Evolutionary conservation across 2,888 invertebrate genomes (phyloP).

Genomic region (Gymnosoma rotundatum): DNA sequence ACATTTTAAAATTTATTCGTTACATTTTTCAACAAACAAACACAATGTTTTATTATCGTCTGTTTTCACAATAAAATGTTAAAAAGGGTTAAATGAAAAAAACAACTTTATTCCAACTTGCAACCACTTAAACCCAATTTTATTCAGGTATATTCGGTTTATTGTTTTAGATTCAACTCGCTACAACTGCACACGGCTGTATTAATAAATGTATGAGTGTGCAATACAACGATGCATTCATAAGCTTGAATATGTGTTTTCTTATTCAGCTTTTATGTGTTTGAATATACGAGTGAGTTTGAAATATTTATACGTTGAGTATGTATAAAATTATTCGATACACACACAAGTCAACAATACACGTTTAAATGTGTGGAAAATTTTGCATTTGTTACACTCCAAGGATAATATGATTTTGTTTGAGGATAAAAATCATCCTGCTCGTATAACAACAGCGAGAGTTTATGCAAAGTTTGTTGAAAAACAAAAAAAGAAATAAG

Average conservation of each 20-base stretch:
- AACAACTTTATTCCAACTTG: slow-evolving; percentile 49
- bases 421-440: slow-evolving; percentile 62
- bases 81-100: slow-evolving; percentile 9
- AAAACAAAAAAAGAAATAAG: slow-evolving; percentile 13
- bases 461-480: neutral
- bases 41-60: slow-evolving; percentile 18
- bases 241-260: neutral
- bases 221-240: slow-evolving; percentile 23
- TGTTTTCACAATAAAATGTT: slow-evolving; percentile 15
- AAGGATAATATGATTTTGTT: slow-evolving; percentile 70
- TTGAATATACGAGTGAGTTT: neutral
- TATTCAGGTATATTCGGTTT: slow-evolving; percentile 69
- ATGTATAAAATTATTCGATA: slow-evolving; percentile 26
- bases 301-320: slow-evolving; percentile 22
- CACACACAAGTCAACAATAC: slow-evolving; percentile 73
- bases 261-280: neutral
- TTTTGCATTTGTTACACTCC: slow-evolving; percentile 75
- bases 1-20: slow-evolving; percentile 48
- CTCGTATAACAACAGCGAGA: slow-evolving; percentile 15
- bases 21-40: slow-evolving; percentile 30
- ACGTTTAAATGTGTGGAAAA: slow-evolving; percentile 81
- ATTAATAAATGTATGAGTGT: neutral
- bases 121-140: slow-evolving; percentile 70
- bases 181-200: neutral
- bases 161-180: slow-evolving; percentile 68